Percentiles rank a stretch among this genome's conserved stretches.
Evolutionary conservation across 2,797 vertebrate species (phyloP).

Genomic region (Sparidentex hasta): DNA sequence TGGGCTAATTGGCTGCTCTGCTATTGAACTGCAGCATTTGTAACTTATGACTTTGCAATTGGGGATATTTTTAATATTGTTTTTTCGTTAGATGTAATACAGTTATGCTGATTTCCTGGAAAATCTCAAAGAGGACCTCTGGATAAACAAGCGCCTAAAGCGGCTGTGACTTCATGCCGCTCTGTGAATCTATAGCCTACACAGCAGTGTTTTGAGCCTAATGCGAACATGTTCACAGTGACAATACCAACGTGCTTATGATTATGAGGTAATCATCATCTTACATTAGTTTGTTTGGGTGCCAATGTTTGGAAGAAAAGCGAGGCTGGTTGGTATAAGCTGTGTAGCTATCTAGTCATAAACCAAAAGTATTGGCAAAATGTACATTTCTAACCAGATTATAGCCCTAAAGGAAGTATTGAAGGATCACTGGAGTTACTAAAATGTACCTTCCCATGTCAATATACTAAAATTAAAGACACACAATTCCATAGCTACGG

Average conservation of each 20-base stretch:
- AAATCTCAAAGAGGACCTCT: background rate
- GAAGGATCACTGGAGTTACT: background rate
- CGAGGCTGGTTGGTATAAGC: background rate
- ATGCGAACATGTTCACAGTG: background rate
- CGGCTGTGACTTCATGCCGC: background rate
- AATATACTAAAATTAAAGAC: background rate
- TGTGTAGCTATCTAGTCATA: background rate
- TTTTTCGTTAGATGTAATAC: background rate
- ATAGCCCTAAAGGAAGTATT: background rate
- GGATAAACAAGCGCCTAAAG: background rate
- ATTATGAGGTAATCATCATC: background rate
- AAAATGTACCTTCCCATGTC: background rate
- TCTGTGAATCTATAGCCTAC: background rate
- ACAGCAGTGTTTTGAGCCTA: background rate
- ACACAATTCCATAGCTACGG: background rate
- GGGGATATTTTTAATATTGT: background rate
- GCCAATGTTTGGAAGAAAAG: background rate
- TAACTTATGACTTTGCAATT: constrained; percentile 14
- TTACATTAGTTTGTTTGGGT: background rate
- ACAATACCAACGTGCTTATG: background rate
- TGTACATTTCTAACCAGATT: background rate
- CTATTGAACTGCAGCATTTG: constrained; percentile 10
- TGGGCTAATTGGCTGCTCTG: constrained; percentile 1
- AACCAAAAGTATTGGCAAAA: background rate
- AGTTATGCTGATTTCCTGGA: background rate